Evolutionary conservation across 2,888 invertebrate species (phyloP).

Genomic region (Troilus luridus): DNA sequence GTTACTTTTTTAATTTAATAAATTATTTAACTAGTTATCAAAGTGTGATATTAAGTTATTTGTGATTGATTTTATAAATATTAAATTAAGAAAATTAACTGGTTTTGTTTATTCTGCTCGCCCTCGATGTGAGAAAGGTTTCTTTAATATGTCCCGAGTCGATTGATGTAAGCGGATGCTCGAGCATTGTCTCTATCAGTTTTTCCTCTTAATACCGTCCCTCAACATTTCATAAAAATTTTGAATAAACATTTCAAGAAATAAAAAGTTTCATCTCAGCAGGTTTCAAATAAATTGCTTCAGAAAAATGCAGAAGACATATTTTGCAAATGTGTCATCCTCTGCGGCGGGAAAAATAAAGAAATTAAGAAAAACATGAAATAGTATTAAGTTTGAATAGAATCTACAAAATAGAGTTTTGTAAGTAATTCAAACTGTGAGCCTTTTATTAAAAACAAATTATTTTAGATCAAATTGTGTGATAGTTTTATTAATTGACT

Average conservation of each 20-base stretch:
- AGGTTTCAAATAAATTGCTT: background rate
- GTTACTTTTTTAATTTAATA: background rate
- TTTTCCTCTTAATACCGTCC: background rate
- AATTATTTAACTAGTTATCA: background rate
- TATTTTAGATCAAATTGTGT: background rate
- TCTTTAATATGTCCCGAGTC: background rate
- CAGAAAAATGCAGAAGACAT: background rate
- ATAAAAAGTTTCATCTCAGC: background rate
- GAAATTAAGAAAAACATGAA: background rate
- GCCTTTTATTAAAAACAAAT: background rate
- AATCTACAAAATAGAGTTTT: background rate
- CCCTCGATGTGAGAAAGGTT: too few relatives aligned
- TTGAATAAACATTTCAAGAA: background rate
- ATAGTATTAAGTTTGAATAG: background rate
- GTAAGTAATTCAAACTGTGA: background rate
- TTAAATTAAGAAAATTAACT: background rate
- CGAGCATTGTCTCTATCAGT: background rate
- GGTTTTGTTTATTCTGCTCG: background rate
- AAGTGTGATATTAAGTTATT: slow-evolving; percentile 6
- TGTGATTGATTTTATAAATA: background rate
- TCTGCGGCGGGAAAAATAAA: background rate
- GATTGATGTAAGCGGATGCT: too few relatives aligned
- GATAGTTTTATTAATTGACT: slow-evolving; percentile 31
- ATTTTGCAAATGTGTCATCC: background rate
- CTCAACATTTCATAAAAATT: too few relatives aligned